Evolutionary conservation across 2,797 vertebrate genomes (phyloP), one percentile per base, ranked within the genome.

Genomic region (Crocodylus rhombifer): DNA sequence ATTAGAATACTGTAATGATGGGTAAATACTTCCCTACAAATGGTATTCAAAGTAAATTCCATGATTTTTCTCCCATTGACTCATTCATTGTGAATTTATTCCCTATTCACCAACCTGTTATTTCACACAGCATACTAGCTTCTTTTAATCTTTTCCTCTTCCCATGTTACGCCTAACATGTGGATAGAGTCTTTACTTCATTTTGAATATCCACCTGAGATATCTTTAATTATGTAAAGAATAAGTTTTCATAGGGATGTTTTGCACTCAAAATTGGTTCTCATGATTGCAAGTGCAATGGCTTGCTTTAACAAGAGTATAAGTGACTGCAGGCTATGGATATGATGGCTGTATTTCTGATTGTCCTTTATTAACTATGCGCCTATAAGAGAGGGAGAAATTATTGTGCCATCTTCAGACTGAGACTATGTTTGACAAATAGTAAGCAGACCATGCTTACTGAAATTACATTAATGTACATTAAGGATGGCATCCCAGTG

Each of bases 381-480:
- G 28, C 36, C 61, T 12, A 56, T 80, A 63, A 87, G 71, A 82
- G 69, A 21, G 28, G 63, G 56, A 55, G 14, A 69, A 56, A 61
- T 55, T 1, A 14, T 90, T 92, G 30, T 28, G 74, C 0, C 18
- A 82, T 91, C 88, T 95, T 90, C 25, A 81, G 33, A 78, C 69
- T 73, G 33, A 80, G 51, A 89, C 83, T 87, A 73, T 84, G 25
- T 58, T 69, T 95, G 82, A 80, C 78, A 95, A 95, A 90, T 69
- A 84, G 55, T 85, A 90, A 91, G 71, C 87, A 92, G 83, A 63
- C 25, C 93, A 67, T 36, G 16, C 75, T 92, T 92, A 80, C 86
- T 93, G 91, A 95, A 93, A 61, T 87, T 86, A 84, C 89, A 89
- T 92, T 92, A 93, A 92, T n/a, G 60, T 82, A 95, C 33, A 67